Conservation (phyloP, 2,888 invertebrate species). For the Drosophila tanythrix region DNA sequence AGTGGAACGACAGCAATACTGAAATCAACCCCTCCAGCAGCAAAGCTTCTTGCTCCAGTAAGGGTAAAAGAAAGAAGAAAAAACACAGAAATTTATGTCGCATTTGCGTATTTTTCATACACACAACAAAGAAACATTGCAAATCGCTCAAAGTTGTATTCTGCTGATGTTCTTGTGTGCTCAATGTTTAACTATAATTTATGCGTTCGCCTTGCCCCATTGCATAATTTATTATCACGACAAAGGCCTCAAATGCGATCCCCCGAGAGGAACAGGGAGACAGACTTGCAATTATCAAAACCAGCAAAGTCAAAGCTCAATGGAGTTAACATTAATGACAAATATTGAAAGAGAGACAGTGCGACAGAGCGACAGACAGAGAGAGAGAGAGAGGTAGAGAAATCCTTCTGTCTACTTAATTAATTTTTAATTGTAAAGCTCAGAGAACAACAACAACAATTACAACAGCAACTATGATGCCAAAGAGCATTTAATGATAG, state of each 20-base stretch:
- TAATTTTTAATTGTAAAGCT: slow-evolving; percentile 74
- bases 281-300: slow-evolving; percentile 39
- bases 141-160: slow-evolving; percentile 58
- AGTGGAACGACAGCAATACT: slow-evolving; percentile 54
- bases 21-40: slow-evolving; percentile 65
- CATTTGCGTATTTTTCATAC: slow-evolving; percentile 42
- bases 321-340: slow-evolving; percentile 13
- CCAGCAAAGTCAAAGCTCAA: slow-evolving; percentile 57
- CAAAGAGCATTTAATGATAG: slow-evolving; percentile 73
- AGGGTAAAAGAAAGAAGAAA: slow-evolving; percentile 40
- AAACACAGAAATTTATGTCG: slow-evolving; percentile 38
- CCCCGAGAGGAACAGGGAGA: slow-evolving; percentile 30
- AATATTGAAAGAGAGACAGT: not conserved
- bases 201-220: slow-evolving; percentile 41
- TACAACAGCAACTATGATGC: slow-evolving; percentile 51
- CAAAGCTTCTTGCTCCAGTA: slow-evolving; percentile 11
- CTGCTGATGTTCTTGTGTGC: slow-evolving; percentile 11
- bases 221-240: slow-evolving; percentile 52
- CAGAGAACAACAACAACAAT: slow-evolving; percentile 23
- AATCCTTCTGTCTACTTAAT: slow-evolving; percentile 68
- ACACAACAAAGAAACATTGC: slow-evolving; percentile 34
- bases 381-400: not conserved
- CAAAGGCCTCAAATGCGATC: slow-evolving; percentile 48
- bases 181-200: slow-evolving; percentile 44
- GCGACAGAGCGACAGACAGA: not conserved